Evolutionary conservation across 2,888 invertebrate species (phyloP).

Genomic region (Anodontia alba): DNA sequence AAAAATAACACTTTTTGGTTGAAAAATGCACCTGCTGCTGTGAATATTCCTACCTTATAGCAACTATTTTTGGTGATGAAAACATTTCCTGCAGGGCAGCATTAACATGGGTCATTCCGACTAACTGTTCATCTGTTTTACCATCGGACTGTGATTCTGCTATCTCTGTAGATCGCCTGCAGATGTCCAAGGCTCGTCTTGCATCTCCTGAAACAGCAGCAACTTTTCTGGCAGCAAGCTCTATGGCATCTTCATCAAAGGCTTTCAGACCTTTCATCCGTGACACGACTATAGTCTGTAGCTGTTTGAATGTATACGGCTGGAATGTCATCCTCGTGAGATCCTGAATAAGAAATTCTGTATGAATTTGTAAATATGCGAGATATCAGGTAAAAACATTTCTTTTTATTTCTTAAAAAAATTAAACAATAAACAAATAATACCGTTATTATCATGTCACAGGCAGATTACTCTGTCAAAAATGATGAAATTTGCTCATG

Average conservation of each 20-base stretch:
- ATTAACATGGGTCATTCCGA: slow-evolving; percentile 91
- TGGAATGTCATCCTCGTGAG: slow-evolving; percentile 95
- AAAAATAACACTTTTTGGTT: too few relatives aligned
- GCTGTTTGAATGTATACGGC: slow-evolving; percentile 95
- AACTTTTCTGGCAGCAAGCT: slow-evolving; percentile 94
- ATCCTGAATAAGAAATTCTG: slow-evolving; percentile 86
- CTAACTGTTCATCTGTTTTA: slow-evolving; percentile 82
- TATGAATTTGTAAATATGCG: neutral
- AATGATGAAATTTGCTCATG: too few relatives aligned
- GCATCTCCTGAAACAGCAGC: slow-evolving; percentile 97
- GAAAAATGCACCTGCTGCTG: too few relatives aligned
- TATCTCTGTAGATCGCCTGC: slow-evolving; percentile 95
- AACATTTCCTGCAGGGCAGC: slow-evolving; percentile 94
- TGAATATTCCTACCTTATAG: slow-evolving; percentile 90
- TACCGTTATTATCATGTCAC: too few relatives aligned
- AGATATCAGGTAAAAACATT: too few relatives aligned
- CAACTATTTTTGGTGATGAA: slow-evolving; percentile 93
- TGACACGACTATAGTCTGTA: slow-evolving; percentile 88
- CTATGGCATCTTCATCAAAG: slow-evolving; percentile 95
- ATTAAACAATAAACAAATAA: too few relatives aligned
- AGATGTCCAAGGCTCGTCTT: slow-evolving; percentile 97
- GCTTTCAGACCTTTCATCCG: slow-evolving; percentile 86
- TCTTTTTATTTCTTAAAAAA: too few relatives aligned
- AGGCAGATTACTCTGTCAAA: too few relatives aligned
- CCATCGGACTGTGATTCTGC: slow-evolving; percentile 86